Base-by-base conservation (phyloP, 2,113 vertebrate genomes). In the Clarias macrocephalus region DNA sequence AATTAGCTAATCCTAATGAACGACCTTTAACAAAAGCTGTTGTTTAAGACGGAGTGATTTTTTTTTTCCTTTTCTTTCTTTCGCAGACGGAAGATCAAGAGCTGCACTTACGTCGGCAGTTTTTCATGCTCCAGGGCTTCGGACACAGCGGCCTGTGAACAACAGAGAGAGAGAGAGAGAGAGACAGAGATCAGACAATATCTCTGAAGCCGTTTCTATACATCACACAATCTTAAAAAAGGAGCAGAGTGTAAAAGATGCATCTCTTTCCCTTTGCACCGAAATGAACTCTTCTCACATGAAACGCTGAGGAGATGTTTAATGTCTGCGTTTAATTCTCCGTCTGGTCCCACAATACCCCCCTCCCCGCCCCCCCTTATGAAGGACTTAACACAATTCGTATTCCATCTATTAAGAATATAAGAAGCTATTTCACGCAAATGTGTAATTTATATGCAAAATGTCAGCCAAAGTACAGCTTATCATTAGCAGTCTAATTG, bases 361-460 rank as follows among this genome's bases (percentile, higher is more conserved):
- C 13, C 19, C 19, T 25, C 42, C 16, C 23, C 68, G 54, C 5
- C 66, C 28, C 33, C 21, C 59, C 28, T 68, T 80, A 62, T 75
- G n/a, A 91, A 91, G 88, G 88, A 83, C 85, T 66, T 18, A 84
- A 87, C 83, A 86, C 88, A 80, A 91, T 89, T 88, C 84, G 84
- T 84, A 89, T 90, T 86, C 89, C 88, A 87, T 91, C 91, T 90
- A 89, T 90, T 91, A 91, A 85, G 83, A 85, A 89, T 85, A 91
- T 88, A 91, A 90, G 85, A 89, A 90, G 87, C 89, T 83, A 83
- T 88, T 89, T 84, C 86, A 86, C 88, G 54, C 87, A 90, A 91
- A 92, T 91, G 90, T 86, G 88, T 88, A 70, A 91, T 91, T 92
- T 89, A 91, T 91, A 91, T 91, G 90, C 90, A 91, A 89, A 91